Evolutionary conservation across 2,888 invertebrate genomes (phyloP).

Genomic region (Mechanitis messenoides): DNA sequence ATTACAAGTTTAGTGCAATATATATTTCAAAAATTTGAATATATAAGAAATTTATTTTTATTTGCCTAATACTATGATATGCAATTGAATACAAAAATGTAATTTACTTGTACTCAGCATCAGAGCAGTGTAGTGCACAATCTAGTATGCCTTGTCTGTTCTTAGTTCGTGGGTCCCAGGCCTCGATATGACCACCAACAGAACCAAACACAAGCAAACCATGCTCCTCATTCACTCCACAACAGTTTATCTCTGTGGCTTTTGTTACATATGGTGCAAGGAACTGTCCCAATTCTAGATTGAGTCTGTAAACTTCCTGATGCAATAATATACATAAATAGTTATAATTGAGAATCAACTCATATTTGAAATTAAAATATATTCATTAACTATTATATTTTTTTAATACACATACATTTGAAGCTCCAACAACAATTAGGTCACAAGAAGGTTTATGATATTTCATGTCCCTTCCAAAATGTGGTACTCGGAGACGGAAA

Average conservation of each 20-base stretch:
- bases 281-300: conserved; percentile 96
- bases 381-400: neutral
- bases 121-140: conserved; percentile 82
- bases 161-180: conserved; percentile 95
- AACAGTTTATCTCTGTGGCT: conserved; percentile 86
- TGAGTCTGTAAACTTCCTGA: conserved; percentile 95
- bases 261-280: conserved; percentile 88
- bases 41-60: neutral
- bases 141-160: conserved; percentile 88
- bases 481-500: conserved; percentile 92
- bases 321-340: conserved; percentile 28
- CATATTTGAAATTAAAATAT: too few species aligned
- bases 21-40: neutral
- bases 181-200: conserved; percentile 93
- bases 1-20: neutral
- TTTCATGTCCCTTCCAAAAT: conserved; percentile 95
- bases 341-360: too few species aligned
- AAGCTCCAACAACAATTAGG: conserved; percentile 92
- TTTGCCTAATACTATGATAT: neutral
- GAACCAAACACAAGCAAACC: conserved; percentile 91
- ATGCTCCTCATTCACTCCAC: conserved; percentile 91
- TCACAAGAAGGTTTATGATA: conserved; percentile 94
- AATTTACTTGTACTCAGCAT: conserved; percentile 46
- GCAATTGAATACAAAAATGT: conserved; percentile 3
- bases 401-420: conserved; percentile 76